Evolutionary conservation across 2,113 vertebrate species (phyloP).

Genomic region (Camelus bactrianus): DNA sequence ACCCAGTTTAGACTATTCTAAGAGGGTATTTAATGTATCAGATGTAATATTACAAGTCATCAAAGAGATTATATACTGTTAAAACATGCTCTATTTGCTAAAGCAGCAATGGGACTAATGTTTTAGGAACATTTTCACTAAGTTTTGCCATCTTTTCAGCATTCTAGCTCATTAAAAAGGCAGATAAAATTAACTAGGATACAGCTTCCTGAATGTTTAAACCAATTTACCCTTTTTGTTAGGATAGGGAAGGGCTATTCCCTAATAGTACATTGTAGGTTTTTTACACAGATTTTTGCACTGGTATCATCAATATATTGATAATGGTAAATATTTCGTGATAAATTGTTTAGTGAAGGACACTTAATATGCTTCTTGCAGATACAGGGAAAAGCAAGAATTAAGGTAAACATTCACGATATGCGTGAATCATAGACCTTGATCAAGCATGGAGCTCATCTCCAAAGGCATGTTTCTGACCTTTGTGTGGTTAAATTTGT

Average conservation of each 20-base stretch:
- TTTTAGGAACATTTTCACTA: neutral
- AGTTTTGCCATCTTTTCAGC: neutral
- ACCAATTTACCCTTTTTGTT: constrained; percentile 9
- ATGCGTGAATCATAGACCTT: neutral
- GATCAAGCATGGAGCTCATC: neutral
- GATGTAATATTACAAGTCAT: neutral
- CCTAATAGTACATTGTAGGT: neutral
- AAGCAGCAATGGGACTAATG: neutral
- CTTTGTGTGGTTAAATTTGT: neutral
- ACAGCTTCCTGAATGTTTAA: neutral
- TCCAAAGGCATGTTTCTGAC: neutral
- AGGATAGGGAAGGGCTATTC: neutral
- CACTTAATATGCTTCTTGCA: neutral
- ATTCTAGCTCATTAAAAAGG: neutral
- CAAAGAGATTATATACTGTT: neutral
- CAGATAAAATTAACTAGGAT: constrained; percentile 1
- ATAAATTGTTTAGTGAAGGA: neutral
- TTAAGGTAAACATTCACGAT: neutral
- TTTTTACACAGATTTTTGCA: neutral
- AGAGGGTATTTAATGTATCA: neutral
- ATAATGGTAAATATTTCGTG: neutral
- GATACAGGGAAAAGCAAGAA: neutral
- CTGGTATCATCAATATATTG: neutral
- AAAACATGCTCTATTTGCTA: neutral
- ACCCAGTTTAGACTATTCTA: neutral